Conservation (phyloP, 2,797 vertebrate species). For the Acanthurus lineatus region DNA sequence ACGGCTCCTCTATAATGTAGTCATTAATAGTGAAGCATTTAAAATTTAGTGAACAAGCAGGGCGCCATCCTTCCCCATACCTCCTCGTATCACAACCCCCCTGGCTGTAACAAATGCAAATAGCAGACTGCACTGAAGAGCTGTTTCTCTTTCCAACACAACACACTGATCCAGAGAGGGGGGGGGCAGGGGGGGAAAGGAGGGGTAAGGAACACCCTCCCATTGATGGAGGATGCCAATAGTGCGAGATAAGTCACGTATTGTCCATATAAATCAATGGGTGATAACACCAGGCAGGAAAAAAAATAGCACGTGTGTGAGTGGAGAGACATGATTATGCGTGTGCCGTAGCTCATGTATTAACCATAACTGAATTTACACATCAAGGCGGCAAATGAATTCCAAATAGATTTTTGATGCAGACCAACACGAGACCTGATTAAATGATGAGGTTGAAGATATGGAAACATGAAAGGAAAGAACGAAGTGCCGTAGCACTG, state of each 20-base stretch:
- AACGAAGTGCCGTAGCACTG: constrained; percentile 39
- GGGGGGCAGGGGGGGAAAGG: background rate
- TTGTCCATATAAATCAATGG: constrained; percentile 71
- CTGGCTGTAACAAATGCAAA: constrained; percentile 46
- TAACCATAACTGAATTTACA: constrained; percentile 86
- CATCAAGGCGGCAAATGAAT: constrained; percentile 86
- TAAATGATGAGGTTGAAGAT: constrained; percentile 80
- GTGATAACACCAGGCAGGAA: constrained; percentile 53
- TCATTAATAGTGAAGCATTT: constrained; percentile 33
- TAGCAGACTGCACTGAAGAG: constrained; percentile 32
- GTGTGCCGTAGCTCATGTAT: constrained; percentile 83
- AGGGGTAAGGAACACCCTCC: constrained; percentile 30
- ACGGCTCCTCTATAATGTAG: constrained; percentile 17
- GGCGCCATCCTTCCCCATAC: constrained; percentile 15
- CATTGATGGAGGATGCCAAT: constrained; percentile 51
- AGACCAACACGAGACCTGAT: constrained; percentile 82
- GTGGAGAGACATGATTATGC: constrained; percentile 77
- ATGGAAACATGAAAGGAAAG: constrained; percentile 52
- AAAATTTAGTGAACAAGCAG: constrained; percentile 38
- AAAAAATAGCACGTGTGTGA: constrained; percentile 56
- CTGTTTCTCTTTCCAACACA: constrained; percentile 15
- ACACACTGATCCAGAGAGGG: constrained; percentile 31
- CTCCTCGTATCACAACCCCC: constrained; percentile 26
- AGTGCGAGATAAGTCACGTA: constrained; percentile 61
- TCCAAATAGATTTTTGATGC: constrained; percentile 82